Percentiles rank a stretch among this genome's conserved stretches.
phyloP scores from a whole-genome alignment of 2,797 vertebrate species.

The Rhabdomys pumilio region DNA sequence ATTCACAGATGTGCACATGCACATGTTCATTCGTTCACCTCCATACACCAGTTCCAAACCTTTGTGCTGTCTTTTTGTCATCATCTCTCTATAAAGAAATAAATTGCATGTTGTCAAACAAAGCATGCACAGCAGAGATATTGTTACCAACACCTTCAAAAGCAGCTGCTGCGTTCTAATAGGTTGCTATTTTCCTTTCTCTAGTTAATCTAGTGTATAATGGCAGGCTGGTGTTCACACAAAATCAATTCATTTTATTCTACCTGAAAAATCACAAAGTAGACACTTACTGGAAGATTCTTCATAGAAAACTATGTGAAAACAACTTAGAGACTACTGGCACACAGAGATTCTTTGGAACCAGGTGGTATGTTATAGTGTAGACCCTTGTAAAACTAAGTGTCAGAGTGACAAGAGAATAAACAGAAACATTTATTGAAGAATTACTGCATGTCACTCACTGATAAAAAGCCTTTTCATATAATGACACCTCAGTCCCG shows the following conservation, averaged over 20 bases:
- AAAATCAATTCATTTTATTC: constrained; percentile 46
- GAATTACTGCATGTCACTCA: neutral
- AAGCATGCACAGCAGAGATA: neutral
- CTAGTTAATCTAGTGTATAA: constrained; percentile 30
- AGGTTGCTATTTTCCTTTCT: neutral
- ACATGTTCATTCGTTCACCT: neutral
- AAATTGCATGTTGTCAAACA: constrained; percentile 29
- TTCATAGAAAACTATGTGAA: neutral
- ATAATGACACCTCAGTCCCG: neutral
- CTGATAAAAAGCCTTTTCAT: neutral
- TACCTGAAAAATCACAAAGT: neutral
- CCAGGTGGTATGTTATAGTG: neutral
- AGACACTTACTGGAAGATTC: neutral
- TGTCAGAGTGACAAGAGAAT: neutral
- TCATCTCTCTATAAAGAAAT: constrained; percentile 32
- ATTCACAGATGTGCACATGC: neutral
- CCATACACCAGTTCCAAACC: neutral
- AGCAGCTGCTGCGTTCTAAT: neutral
- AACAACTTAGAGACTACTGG: neutral
- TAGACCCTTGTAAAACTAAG: neutral
- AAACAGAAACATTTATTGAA: neutral
- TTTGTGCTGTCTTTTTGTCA: constrained; percentile 23
- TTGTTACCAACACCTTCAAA: constrained; percentile 48
- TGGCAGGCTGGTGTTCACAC: constrained; percentile 13
- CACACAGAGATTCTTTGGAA: neutral